Percentiles rank a stretch among this genome's conserved stretches.
Evolutionary conservation across 2,113 vertebrate genomes (phyloP).

Genomic region (Eretmochelys imbricata): DNA sequence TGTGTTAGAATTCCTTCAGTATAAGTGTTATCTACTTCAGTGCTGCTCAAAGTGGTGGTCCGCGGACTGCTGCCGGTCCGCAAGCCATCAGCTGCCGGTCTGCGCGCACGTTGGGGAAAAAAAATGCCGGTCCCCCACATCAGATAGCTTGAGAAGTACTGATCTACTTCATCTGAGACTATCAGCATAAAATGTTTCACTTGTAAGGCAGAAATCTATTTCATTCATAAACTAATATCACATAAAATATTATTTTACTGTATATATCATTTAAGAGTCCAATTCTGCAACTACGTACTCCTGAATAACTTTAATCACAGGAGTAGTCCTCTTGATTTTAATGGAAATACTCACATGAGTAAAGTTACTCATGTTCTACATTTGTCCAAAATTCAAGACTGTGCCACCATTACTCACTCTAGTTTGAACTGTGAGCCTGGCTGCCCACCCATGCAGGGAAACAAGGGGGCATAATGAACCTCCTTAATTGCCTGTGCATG

Average conservation of each 20-base stretch:
- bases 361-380: neutral
- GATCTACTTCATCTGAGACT: neutral
- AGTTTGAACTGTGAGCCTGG: neutral
- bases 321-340: neutral
- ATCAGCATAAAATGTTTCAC: neutral
- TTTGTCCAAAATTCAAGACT: neutral
- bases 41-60: too few species aligned
- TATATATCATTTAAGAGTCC: neutral
- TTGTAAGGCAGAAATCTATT: neutral
- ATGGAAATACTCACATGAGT: neutral
- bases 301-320: neutral
- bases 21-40: neutral
- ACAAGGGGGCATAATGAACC: neutral
- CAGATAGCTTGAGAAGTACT: too few species aligned
- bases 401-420: neutral
- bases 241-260: fast-evolving
- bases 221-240: neutral
- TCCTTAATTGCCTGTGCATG: fast-evolving
- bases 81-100: too few species aligned
- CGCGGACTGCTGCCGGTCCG: too few species aligned
- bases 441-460: fast-evolving
- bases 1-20: neutral
- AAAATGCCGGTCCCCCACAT: too few species aligned
- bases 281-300: neutral
- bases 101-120: too few species aligned